phyloP scores from a whole-genome alignment of 2,797 vertebrate species.

The Brachyalestes nurse region DNA sequence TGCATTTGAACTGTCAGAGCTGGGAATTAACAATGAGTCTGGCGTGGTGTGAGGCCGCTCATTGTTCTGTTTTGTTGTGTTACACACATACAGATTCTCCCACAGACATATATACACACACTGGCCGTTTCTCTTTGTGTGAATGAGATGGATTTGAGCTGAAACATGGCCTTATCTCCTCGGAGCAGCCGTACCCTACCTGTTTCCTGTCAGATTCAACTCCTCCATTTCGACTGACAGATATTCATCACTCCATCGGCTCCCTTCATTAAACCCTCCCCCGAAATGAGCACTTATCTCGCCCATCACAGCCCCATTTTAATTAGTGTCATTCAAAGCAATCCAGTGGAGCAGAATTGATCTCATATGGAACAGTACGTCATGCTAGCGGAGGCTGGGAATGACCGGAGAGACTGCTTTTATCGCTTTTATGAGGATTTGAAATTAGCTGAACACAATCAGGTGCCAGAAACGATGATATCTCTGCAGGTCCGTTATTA shows the following conservation, averaged over 20 bases:
- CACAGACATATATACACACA: conserved; percentile 1
- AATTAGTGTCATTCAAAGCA: conserved; percentile 69
- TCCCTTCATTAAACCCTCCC: conserved; percentile 77
- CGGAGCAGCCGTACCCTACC: conserved; percentile 43
- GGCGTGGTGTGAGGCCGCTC: conserved; percentile 4
- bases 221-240: conserved; percentile 73
- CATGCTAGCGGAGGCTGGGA: neutral
- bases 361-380: conserved; percentile 24
- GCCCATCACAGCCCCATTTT: conserved; percentile 74
- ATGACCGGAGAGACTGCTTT: neutral
- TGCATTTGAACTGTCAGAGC: conserved; percentile 12
- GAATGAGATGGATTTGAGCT: conserved; percentile 46
- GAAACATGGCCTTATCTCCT: conserved; percentile 51
- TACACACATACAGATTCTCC: conserved; percentile 4
- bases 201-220: conserved; percentile 41
- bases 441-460: conserved; percentile 32
- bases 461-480: conserved; percentile 2
- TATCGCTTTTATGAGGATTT: conserved; percentile 21
- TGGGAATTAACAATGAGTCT: conserved; percentile 15
- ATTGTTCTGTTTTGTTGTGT: conserved; percentile 44
- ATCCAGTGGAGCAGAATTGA: conserved; percentile 34
- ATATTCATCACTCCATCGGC: conserved; percentile 79
- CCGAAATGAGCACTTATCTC: conserved; percentile 53
- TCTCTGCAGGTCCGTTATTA: conserved; percentile 37
- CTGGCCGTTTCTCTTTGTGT: conserved; percentile 4